A percentile compares a stretch with the other conserved stretches of the same genome.
These are phyloP conservation scores for Drosophila melanogaster DNA, from an alignment of 1,140 invertebrate species.

Conservation along the genomic window Release_6_plus_ISO1_MT NT_033777.3:11985001-11985500, in stretches of 20 bases:
- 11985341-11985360: slow-evolving; percentile 86
- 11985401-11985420: slow-evolving; percentile 71
- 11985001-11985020: slow-evolving; percentile 84
- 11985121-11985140: slow-evolving; percentile 87
- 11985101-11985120: slow-evolving; percentile 87
- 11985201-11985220: slow-evolving; percentile 85
- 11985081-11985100: slow-evolving; percentile 77
- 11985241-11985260: slow-evolving; percentile 86
- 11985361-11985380: slow-evolving; percentile 88
- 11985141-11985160: slow-evolving; percentile 87
- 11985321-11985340: slow-evolving; percentile 68
- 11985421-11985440: slow-evolving; percentile 74
- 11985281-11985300: slow-evolving; percentile 81
- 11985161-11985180: slow-evolving; percentile 86
- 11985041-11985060: slow-evolving; percentile 44
- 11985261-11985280: slow-evolving; percentile 87
- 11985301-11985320: slow-evolving; percentile 52
- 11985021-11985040: slow-evolving; percentile 58
- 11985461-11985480: slow-evolving; percentile 72
- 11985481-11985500: slow-evolving; percentile 57
- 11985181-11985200: slow-evolving; percentile 85
- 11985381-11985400: slow-evolving; percentile 84
- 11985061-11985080: slow-evolving; percentile 72
- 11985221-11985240: slow-evolving; percentile 86
- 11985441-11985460: slow-evolving; percentile 82